Evolutionary conservation across 2,113 vertebrate species (phyloP).

Genomic region (Riparia riparia): DNA sequence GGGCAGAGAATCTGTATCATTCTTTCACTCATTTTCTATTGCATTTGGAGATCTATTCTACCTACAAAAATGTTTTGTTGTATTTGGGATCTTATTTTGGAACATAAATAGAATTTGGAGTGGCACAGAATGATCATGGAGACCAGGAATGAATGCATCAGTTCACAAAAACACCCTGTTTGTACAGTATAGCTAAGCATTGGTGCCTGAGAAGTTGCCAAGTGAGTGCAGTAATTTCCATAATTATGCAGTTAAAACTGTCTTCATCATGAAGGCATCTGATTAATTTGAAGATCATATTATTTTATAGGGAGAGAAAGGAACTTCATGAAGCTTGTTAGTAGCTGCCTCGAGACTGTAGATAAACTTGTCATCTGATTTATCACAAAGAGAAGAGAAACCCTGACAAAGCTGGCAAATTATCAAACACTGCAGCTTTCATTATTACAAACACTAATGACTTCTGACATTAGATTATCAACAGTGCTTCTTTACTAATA

Average conservation of each 20-base stretch:
- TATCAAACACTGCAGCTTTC: background rate
- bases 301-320: background rate
- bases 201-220: background rate
- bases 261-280: background rate
- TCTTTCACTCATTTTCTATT: background rate
- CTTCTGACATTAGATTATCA: background rate
- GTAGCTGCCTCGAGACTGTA: background rate
- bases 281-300: conserved; percentile 7
- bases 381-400: background rate
- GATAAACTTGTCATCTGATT: conserved; percentile 2
- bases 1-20: background rate
- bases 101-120: background rate
- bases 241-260: conserved; percentile 23
- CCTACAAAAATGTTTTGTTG: background rate
- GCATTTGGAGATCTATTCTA: background rate
- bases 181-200: background rate
- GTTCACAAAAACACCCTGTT: background rate
- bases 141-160: background rate
- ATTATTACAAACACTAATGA: background rate
- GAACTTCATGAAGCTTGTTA: background rate
- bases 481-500: background rate
- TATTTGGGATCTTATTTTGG: background rate
- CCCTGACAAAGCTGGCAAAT: background rate
- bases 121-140: background rate
- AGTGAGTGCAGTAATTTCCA: background rate